Base-by-base conservation (phyloP, 2,113 vertebrate species). In the Pantherophis guttatus region DNA sequence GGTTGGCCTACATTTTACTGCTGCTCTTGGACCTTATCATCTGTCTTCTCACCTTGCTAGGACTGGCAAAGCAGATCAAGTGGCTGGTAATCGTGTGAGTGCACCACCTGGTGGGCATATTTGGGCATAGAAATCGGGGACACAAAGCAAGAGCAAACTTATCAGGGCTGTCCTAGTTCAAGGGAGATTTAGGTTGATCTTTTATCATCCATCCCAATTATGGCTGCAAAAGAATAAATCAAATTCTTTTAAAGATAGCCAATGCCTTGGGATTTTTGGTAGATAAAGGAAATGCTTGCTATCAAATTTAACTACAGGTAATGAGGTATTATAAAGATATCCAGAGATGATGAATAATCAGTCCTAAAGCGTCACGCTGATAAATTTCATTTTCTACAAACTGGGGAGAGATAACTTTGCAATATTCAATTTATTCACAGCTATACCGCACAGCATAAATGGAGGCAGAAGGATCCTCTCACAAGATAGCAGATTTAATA, bases 1-100 rank as follows among this genome's bases (percentile, higher is more conserved):
- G 99, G 99, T 96, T 99, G 88, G 98, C 98, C 3, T 99, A 98
- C 0, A 97, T 99, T 90, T 94, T 99, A 90, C 94, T 99, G 94
- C 97, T 99, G 87, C 98, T 99, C 55, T 95, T 99, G 57, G 98
- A 99, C 96, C 98, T 99, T 29, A 97, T 99, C 81, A 98, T 99
- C 93, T 99, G 98, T 96, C 97, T 99, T 87, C 99, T 99, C 97
- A 99, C 98, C 91, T 97, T 99, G 87, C 98, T 99, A 93, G 98
- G 98, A 89, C 97, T 99, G 95, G 98, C 98, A 6, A 99, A 99
- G 95, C 98, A 99, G 95, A 98, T 98, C 93, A 98, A 98, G 95
- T 99, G 99, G 98, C 98, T 99, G 90, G 98, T 99, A 95, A 98
- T 98, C 85, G 93, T 99, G 99, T 99, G 94, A 98, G 98, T 97